Base-by-base conservation (phyloP, 2,797 vertebrate genomes). In the Crocidura indochinensis region DNA sequence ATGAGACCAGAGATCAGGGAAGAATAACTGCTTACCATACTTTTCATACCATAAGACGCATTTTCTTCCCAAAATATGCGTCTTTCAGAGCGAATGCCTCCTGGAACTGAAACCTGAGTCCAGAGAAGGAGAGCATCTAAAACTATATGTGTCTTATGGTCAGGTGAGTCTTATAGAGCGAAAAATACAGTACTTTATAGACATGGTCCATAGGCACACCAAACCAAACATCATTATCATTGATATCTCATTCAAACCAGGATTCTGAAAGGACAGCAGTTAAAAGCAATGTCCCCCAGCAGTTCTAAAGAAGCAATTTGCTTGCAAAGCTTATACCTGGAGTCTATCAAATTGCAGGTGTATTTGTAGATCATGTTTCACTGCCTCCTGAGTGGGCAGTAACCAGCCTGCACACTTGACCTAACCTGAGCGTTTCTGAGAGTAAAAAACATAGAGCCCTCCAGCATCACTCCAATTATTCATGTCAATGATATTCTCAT, bases 251-350 rank as follows among this genome's bases (percentile, higher is more conserved):
- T 44, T 79, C 69, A 74, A 38, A 56, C 69, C 46, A 29, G 71
- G 44, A 56, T 44, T 14, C 31, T 56, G 9, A 78, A 96, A 91
- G 67, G 75, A 84, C 77, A 78, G n/a, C 24, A 83, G 87, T 60
- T 89, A 79, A 91, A 94, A 84, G n/a, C 44, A 68, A 78, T 81
- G 64, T 91, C 29, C 26, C 17, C 51, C 29, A 47, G 87, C 14
- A 76, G 68, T 73, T 96, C 62, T 90, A 86, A 78, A 94, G 71
- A 92, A 92, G 75, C 44, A 76, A 26, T 83, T 95, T 92, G 46
- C 91, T 84, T 92, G 2, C 87, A 68, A 79, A 92, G 91, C 71
- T 84, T 38, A 51, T 20, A 74, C 83, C 90, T 46, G 67, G 49
- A 90, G 47, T 1, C 7, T 84, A 88, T n/a, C 79, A 82, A 91